These are phyloP conservation scores for Chymomyza costata DNA, from an alignment of 1,140 invertebrate species.

Conservation along the genomic window DNA sequence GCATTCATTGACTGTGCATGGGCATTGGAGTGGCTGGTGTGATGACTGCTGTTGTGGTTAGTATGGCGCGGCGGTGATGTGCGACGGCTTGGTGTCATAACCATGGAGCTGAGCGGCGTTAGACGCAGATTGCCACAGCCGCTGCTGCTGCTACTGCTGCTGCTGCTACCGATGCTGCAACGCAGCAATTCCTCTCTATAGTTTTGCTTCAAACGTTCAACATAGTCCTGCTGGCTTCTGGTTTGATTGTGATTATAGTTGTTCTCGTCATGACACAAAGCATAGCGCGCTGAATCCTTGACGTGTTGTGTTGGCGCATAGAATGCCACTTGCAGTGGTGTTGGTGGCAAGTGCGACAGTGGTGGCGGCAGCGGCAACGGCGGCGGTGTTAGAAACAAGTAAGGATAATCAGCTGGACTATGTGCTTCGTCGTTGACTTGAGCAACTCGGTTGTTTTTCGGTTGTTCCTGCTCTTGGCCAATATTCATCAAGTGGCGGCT, in stretches of 20 bases:
- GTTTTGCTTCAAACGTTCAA: too few relatives aligned
- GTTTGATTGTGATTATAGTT: constrained; percentile 4
- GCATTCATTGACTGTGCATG: constrained; percentile 56
- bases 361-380: not conserved
- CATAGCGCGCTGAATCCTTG: too few relatives aligned
- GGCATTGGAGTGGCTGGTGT: not conserved
- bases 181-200: too few relatives aligned
- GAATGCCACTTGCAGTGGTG: not conserved
- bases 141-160: constrained; percentile 3
- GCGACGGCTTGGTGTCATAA: constrained; percentile 82
- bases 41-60: constrained; percentile 16
- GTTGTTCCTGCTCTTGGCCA: not conserved
- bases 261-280: constrained; percentile 2
- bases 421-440: too few relatives aligned
- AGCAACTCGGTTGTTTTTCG: not conserved
- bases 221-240: constrained; percentile 3
- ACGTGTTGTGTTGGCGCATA: not conserved
- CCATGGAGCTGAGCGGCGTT: constrained; percentile 61
- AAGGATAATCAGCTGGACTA: not conserved
- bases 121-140: constrained; percentile 5
- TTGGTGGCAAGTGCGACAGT: not conserved
- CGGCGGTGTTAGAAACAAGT: not conserved
- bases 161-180: constrained; percentile 34
- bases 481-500: constrained; percentile 4
- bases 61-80: constrained; percentile 77